Base-by-base conservation (phyloP, 2,797 vertebrate species). In the Gila robusta region DNA sequence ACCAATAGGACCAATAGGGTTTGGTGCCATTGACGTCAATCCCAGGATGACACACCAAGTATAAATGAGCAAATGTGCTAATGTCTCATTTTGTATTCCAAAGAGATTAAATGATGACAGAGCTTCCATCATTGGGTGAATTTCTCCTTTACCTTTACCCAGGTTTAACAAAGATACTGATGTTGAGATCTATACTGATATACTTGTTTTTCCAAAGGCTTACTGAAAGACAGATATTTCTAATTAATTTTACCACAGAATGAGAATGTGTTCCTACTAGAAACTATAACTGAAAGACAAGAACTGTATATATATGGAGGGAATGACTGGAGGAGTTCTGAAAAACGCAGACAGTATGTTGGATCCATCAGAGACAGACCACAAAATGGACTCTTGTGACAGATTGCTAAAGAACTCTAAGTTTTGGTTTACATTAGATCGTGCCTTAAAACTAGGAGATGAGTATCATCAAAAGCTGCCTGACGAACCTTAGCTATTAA, bases 251-350 rank as follows among this genome's bases (percentile, higher is more conserved):
- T 77, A 83, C 81, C 86, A 85, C 44, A 37, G 77, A 77, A 44
- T 16, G 81, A 71, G 80, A 81, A 88, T 88, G 80, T 83, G 72
- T 90, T 91, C 37, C 35, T 32, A 87, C 67, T 70, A 89, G 89
- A 84, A 90, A 74, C 89, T 52, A 79, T 89, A 66, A 49, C 35
- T 79, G 54, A 83, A 84, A 82, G 39, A 59, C 37, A 41, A 79
- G 72, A 37, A 26, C 7, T 41, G 59, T n/a, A 6, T 54, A 69
- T 69, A 52, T 26, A 83, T 23, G 11, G 37, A 87, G 23, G 66
- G 47, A 86, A 67, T 52, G 23, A 49, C 76, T 37, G 79, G 78
- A 77, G 71, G 86, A 83, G 16, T 32, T 9, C 26, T 77, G 62
- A 89, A 90, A 88, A 71, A 67, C 64, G 49, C 28, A 74, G 64